Evolutionary conservation across 53 echinoderm and acorn worm genomes (phyloP), one percentile per base, ranked within the genome.

Genomic region (Patiria pectinifera): DNA sequence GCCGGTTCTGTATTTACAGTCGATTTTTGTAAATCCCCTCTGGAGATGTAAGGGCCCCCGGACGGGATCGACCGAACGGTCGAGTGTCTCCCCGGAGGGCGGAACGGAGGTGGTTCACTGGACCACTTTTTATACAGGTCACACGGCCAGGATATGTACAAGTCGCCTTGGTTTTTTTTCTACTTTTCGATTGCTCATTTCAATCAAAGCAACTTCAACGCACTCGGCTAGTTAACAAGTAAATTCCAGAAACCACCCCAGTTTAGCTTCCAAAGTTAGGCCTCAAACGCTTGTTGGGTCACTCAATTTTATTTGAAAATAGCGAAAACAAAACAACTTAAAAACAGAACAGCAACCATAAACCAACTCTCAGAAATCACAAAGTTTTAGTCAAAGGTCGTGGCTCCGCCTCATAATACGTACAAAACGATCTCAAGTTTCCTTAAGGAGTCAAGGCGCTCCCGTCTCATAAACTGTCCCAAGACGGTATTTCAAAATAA

Each of bases 61-160:
- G 81, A 80, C 47, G 80, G 23, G 90, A 90, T 90, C 90, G 90
- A 90, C 62, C 81, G 66, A 90, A 47, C 81, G 69, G 80, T 90
- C 63, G 90, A 46, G 90, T 90, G 48, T 69, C 69, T 90, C 48
- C 80, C 90, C 90, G 22, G 90, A 90, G 90, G 90, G 63, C 45
- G 66, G 70, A 35, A 46, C 4, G 77, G 45, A 47, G 78, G 47
- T 35, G 19, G 89, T 62, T 85, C 77, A 63, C 77, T 89, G 79
- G 62, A 19, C 44, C 25, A 43, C 58, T 19, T 63, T 24, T 23
- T 86, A 72, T 72, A 35, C 86, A 48, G 74, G 86, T 45, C 83
- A 82, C 83, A 21, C 12, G 21, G 83, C 25, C 22, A 44, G 14
- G 14, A 22, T 0, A 58, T 16, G 47, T 22, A 21, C 58, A 5